A percentile compares a stretch with the other conserved stretches of the same genome.
phyloP scores from a whole-genome alignment of 2,888 invertebrate species.

The Lasioglossum vierecki region DNA sequence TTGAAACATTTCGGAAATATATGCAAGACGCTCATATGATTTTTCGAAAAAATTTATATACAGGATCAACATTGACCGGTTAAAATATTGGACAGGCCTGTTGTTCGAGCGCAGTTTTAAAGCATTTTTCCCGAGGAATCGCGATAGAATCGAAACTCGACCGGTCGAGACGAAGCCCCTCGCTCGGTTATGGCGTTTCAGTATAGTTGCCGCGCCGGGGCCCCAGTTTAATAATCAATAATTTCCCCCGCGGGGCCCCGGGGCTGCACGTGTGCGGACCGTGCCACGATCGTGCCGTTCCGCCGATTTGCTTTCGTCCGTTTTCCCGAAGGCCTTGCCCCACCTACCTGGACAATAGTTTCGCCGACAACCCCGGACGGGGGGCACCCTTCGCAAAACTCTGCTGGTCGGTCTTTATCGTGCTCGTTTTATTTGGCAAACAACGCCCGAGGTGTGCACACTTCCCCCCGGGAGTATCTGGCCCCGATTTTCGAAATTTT shows the following conservation, averaged over 20 bases:
- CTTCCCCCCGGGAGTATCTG: slow-evolving; percentile 54
- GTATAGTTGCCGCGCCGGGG: slow-evolving; percentile 52
- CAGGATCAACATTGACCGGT: not conserved
- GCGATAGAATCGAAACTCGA: slow-evolving; percentile 26
- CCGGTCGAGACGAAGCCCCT: not conserved
- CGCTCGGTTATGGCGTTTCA: slow-evolving; percentile 27
- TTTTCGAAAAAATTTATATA: not conserved
- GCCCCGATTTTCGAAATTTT: slow-evolving; percentile 15
- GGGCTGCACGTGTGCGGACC: slow-evolving; percentile 78
- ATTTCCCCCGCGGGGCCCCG: slow-evolving; percentile 72
- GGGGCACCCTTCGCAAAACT: slow-evolving; percentile 51
- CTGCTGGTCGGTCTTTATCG: slow-evolving; percentile 49
- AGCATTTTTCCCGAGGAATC: not conserved
- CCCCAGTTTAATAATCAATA: slow-evolving; percentile 81
- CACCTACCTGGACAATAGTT: slow-evolving; percentile 38
- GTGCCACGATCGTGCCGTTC: slow-evolving; percentile 73
- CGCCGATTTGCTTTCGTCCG: slow-evolving; percentile 69
- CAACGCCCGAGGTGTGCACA: slow-evolving; percentile 65
- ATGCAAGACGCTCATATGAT: not conserved
- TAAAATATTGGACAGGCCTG: not conserved
- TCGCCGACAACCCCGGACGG: not conserved
- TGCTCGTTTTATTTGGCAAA: slow-evolving; percentile 71
- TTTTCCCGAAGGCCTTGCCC: not conserved
- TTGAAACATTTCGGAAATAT: not conserved
- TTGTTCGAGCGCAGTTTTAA: not conserved